Base-by-base conservation (phyloP, 23 tunicate genomes). In the Ascidia mentula region DNA sequence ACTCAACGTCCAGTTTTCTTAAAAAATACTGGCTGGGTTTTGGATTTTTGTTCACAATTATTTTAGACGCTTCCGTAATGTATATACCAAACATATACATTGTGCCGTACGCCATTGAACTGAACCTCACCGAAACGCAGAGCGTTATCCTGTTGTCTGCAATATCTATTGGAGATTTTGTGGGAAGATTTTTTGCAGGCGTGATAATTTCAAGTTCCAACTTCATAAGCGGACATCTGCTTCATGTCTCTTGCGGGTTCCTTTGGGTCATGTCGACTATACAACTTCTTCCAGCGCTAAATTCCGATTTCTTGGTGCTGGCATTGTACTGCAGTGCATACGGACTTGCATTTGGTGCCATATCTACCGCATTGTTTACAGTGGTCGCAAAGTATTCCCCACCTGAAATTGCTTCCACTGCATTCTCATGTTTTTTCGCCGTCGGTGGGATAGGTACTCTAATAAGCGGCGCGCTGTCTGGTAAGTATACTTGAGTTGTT, bases 91-190 rank as follows among this genome's bases (percentile, higher is more conserved):
- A 60, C 34, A 61, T 82, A 9, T 82, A 53, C 72, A 39, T 88
- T 4, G 93, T 82, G 8, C 93, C 93, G 15, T 78, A 40, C 46
- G 79, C 93, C 6, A 53, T 69, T 76, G 45, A 60, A 3, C 24
- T 38, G 13, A 79, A 77, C 5, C 72, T 17, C 46, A 31, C 83
- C 33, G 70, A 40, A 36, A 69, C 78, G 4, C 72, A 88, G n/a
- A 74, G 79, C 4, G 87, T 83, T 9, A 12, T 88, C 38, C 46
- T 88, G 24, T 70, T 88, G 69, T 88, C 93, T 3, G 24, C 82
- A 39, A 76, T 80, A 15, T 74, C 93, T 1, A n/a, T 82, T n/a
- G 93, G 93, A 33, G 93, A 88, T 37, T 65, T 82, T 71, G 36
- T 82, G 0, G 83, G 82, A 32, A 71, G 93, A 59, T 86, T 53